Evolutionary conservation across 2,888 invertebrate genomes (phyloP), one percentile per base, ranked within the genome.

Genomic region (Oscheius sp.): DNA sequence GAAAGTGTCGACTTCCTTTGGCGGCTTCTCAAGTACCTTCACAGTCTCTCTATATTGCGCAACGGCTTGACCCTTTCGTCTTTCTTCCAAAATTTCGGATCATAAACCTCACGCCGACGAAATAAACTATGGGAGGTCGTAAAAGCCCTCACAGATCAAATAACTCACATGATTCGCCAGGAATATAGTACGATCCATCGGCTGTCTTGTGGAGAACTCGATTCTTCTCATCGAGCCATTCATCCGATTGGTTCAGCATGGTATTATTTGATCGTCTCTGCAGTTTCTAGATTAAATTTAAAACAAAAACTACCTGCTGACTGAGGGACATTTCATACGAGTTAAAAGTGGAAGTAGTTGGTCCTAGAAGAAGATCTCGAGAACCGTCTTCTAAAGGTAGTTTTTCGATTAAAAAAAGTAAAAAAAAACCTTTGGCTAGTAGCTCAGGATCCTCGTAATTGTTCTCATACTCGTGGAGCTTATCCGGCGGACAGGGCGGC

Each of bases 381-480:
- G 72, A 73, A 3, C 71, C 71, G 53, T 75, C 75, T 73, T 66
- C 42, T 70, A 48, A n/a, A 66, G n/a, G 34, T 33, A 17, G 37
- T 6, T 6, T 25, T 29, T n/a, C 23, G 25, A 61, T 27, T 27
- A 46, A 33, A 46, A 8, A 4, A 23, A 6, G 20, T 25, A 37
- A 20, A 39, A 12, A 27, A 6, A 15, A 45, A 66, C 66, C 66
- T 66, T 45, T 66, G 23, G 46, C 27, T 67, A 77, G 33, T 25
- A 73, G 70, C 57, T 80, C 80, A n/a, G 78, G 80, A 67, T 80
- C 78, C 52, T 80, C 80, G 65, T 80, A 80, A 48, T 76, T 78
- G 42, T 76, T 76, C 17, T 76, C 78, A 61, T 77, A 77, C 31
- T 77, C 77, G 48, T 77, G 77, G 31, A 69, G 71, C 27, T 63